Percentiles rank a stretch among this genome's conserved stretches.
Conservation (phyloP, 2,888 invertebrate genomes). For the Dryococelus australis region DNA sequence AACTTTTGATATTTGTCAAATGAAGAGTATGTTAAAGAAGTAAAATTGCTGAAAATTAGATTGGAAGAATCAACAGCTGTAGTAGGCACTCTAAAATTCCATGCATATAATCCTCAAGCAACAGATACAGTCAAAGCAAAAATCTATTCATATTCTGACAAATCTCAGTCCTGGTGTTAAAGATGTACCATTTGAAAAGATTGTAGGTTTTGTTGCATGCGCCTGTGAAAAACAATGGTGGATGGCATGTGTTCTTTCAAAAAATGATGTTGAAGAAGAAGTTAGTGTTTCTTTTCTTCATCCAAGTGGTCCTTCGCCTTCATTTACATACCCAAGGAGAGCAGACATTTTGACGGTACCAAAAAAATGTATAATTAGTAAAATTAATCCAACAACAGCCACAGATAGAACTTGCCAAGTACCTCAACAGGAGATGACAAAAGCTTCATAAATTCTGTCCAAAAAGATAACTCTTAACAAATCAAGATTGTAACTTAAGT, state of each 20-base stretch:
- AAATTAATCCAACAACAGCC: slow-evolving; percentile 20
- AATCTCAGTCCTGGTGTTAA: neutral
- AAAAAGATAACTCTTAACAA: neutral
- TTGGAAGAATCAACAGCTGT: slow-evolving; percentile 13
- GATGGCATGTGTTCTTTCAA: slow-evolving; percentile 9
- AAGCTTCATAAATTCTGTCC: neutral
- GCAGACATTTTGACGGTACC: too few species aligned
- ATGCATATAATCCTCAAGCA: slow-evolving; percentile 21
- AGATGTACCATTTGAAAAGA: slow-evolving; percentile 22
- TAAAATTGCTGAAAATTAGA: slow-evolving; percentile 23
- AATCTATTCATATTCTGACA: slow-evolving; percentile 21
- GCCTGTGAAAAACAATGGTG: neutral
- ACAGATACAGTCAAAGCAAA: neutral
- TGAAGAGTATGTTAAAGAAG: slow-evolving; percentile 33
- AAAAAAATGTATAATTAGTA: neutral
- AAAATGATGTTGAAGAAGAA: neutral
- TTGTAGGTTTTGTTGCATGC: slow-evolving; percentile 20
- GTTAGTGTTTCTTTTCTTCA: slow-evolving; percentile 13
- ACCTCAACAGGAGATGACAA: neutral
- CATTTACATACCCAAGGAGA: neutral
- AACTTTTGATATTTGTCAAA: slow-evolving; percentile 21
- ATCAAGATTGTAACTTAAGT: too few species aligned
- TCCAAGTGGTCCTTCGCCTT: slow-evolving; percentile 6
- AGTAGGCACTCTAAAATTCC: slow-evolving; percentile 29
- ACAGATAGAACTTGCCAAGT: neutral